These are phyloP conservation scores for Strigops habroptila DNA, from an alignment of 2,113 vertebrate genomes.

Conservation along the genomic window DNA sequence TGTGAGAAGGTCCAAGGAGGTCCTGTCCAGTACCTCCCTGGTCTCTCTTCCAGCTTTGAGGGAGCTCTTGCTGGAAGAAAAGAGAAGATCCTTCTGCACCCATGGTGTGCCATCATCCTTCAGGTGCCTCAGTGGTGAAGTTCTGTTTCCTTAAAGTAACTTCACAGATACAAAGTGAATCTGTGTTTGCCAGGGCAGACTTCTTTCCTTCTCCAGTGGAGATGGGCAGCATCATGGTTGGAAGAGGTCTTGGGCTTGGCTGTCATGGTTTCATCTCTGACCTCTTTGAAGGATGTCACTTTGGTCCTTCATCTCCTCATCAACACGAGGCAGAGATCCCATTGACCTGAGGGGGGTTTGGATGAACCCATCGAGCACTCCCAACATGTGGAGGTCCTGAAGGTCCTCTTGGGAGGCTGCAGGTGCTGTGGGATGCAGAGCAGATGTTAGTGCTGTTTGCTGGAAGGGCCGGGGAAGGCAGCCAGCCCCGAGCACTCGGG, in stretches of 20 bases:
- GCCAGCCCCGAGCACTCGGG: background rate
- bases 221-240: accelerated
- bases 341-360: background rate
- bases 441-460: background rate
- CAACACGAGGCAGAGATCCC: background rate
- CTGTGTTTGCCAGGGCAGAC: background rate
- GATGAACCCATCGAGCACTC: background rate
- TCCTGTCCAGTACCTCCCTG: background rate
- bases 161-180: background rate
- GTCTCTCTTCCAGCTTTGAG: background rate
- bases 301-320: background rate
- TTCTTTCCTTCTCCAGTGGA: background rate
- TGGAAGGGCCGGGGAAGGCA: background rate
- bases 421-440: background rate
- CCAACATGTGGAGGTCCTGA: background rate
- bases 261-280: background rate
- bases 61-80: background rate
- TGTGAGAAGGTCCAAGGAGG: background rate
- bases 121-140: background rate
- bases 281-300: background rate
- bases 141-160: background rate
- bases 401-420: background rate
- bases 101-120: background rate
- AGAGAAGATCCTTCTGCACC: background rate
- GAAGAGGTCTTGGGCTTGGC: background rate